Percentiles rank a stretch among this genome's conserved stretches.
phyloP scores from a whole-genome alignment of 2,113 vertebrate genomes.

The Chloropsis cyanopogon region DNA sequence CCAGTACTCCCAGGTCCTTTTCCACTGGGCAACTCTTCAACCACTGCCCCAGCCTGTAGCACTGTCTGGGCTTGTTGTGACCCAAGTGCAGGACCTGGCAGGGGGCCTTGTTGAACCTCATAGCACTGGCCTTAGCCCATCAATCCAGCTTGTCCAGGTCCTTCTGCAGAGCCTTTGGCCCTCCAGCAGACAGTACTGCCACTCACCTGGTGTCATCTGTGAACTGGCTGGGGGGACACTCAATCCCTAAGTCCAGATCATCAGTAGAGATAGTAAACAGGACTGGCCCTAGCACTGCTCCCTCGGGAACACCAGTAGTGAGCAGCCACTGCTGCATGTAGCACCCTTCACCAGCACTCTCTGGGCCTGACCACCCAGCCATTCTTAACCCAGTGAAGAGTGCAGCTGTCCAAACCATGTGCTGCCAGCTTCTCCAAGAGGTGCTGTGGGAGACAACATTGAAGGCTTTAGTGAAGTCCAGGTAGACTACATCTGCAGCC shows the following conservation, averaged over 20 bases:
- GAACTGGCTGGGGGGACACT: neutral
- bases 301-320: accelerated
- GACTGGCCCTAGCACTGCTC: neutral
- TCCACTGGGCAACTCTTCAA: neutral
- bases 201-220: neutral
- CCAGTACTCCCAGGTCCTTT: neutral
- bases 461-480: neutral
- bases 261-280: neutral
- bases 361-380: neutral
- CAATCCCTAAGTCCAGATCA: neutral
- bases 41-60: neutral
- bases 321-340: neutral
- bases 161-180: neutral
- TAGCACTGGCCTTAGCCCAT: neutral
- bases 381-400: neutral
- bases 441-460: neutral
- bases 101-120: neutral
- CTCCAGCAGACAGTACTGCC: neutral
- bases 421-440: neutral
- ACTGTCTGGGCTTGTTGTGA: neutral
- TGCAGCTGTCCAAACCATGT: neutral
- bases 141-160: neutral
- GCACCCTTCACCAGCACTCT: neutral
- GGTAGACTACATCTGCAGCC: neutral
- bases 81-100: neutral